Evolutionary conservation across 1,140 invertebrate species (phyloP), one percentile per base, ranked within the genome.

Genomic region (Diorhabda sublineata): DNA sequence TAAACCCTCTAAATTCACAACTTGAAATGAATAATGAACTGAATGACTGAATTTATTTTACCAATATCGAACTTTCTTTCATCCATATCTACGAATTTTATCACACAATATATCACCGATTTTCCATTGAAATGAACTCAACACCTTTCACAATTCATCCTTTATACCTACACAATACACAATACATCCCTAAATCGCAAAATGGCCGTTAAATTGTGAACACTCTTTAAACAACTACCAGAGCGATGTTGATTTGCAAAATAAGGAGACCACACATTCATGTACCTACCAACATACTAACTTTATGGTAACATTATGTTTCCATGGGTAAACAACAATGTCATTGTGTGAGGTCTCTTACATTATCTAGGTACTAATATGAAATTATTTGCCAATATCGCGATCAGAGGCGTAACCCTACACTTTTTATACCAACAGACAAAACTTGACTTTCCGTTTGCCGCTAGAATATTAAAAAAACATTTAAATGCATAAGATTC

Each of bases 251-350:
- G 47, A 52, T 52, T 52, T 52, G 47, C 47, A 52, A 52, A 52
- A 52, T 52, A 52, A 52, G 47, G 47, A 52, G 47, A 52, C 47
- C 47, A 52, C 47, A 52, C 47, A 52, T 52, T 52, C 47, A 52
- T 8, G 47, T 8, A 52, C 47, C 47, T 8, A 52, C 47, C 47
- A 52, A 52, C 47, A 52, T 52, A 52, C 47, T 6, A 8, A 52
- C 47, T 52, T 52, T 52, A 52, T 52, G 47, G 47, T 52, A 52
- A 52, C 47, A 52, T 52, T 52, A 52, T 52, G 47, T 52, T 52
- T 52, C 47, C 47, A 52, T 52, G 47, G 47, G 47, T 52, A 52
- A 52, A 52, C 47, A 52, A 52, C 47, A 52, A 52, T 52, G 47
- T 52, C 47, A 52, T 52, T 52, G 47, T 52, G 47, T 52, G 47